Base-by-base conservation (phyloP, 2,113 vertebrate species). In the Eonycteris spelaea region DNA sequence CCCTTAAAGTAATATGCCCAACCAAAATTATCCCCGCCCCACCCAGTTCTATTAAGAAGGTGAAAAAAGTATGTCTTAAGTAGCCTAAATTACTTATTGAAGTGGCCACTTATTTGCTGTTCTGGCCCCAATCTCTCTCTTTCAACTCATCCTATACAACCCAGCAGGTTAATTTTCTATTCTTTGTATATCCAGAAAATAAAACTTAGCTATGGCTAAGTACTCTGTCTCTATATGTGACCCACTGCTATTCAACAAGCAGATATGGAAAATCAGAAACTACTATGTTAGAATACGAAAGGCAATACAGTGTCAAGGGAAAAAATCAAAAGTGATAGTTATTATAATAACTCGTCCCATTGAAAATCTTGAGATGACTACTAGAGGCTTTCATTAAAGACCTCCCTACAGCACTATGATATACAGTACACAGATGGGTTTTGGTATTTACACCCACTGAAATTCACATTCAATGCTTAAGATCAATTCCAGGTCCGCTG, bases 151-250 rank as follows among this genome's bases (percentile, higher is more conserved):
- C 38, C 53, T 43, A 28, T 15, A 53, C 35, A 90, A 67, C 8
- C 9, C 35, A 53, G 53, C 22, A 83, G 40, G 78, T 78, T 33
- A 70, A 59, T 78, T 80, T 73, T 67, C 30, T 75, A 38, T 78
- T 83, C 55, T 78, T 35, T 63, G 78, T 15, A 73, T 33, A 70
- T 84, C 35, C 35, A 92, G 80, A 84, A 94, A 96, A 93, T 57
- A 55, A 80, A 91, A 74, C 21, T 61, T 9, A 24, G 22, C 48
- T 86, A 5, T 35, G 15, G 40, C 40, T 92, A 75, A 86, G 30
- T n/a, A 75, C 6, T 43, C 70, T 35, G 2, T 70, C 30, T 84
- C 35, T 51, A 59, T 73, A 78, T n/a, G 8, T 15, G 55, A 63
- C 4, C 67, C 43, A 89, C 14, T 75, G 18, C 38, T 59, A 55